These are phyloP conservation scores for Reticulitermes speratus DNA, from an alignment of 1,140 invertebrate species.

Conservation along the genomic window DNA sequence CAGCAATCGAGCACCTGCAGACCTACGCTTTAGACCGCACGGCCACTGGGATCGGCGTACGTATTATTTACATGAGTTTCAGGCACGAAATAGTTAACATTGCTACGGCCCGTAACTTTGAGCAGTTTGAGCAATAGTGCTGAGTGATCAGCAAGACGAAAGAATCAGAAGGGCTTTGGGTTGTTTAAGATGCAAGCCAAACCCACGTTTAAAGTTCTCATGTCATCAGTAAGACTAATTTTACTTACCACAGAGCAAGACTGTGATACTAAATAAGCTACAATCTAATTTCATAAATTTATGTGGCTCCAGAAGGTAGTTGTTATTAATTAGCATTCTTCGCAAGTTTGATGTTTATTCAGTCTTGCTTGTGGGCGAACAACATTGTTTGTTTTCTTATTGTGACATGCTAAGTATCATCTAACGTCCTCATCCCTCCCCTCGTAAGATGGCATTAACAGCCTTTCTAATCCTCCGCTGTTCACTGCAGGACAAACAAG, in stretches of 20 bases:
- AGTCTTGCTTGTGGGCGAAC: neutral
- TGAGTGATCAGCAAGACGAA: neutral
- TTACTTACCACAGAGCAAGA: neutral
- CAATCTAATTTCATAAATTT: neutral
- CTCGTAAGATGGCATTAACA: neutral
- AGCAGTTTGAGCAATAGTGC: neutral
- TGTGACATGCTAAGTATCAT: conserved; percentile 1
- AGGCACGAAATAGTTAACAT: neutral
- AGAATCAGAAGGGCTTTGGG: neutral
- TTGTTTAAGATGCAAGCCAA: neutral
- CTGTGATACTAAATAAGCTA: neutral
- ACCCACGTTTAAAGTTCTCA: neutral
- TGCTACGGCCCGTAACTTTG: neutral
- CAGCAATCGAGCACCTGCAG: no score
- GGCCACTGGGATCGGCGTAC: no score
- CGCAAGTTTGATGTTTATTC: neutral
- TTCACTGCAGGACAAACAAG: conserved; percentile 24
- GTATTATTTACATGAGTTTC: no score
- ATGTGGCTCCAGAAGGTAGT: neutral
- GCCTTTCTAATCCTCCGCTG: neutral
- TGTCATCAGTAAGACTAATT: neutral
- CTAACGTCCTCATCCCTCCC: neutral
- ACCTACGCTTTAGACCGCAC: no score
- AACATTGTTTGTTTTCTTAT: conserved; percentile 4
- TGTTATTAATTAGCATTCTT: neutral